These are phyloP conservation scores for Eupithecia inturbata DNA, from an alignment of 2,888 invertebrate genomes.

Conservation along the genomic window DNA sequence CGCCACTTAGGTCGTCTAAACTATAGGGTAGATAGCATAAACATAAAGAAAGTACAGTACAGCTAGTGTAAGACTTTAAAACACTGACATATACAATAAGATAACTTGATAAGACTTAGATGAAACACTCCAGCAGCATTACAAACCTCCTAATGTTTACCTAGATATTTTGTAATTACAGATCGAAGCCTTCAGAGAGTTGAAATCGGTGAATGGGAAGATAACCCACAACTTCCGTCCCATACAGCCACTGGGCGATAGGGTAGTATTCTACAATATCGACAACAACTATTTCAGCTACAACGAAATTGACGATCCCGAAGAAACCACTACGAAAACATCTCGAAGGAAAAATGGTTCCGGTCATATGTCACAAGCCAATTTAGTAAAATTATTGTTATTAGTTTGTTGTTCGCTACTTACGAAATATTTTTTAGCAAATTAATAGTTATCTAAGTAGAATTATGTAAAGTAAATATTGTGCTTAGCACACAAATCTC, in stretches of 20 bases:
- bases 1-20: too few relatives aligned
- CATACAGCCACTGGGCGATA: constrained; percentile 89
- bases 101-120: too few relatives aligned
- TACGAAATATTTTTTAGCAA: constrained; percentile 17
- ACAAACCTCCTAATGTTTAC: not conserved
- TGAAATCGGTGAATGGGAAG: constrained; percentile 86
- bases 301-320: constrained; percentile 72
- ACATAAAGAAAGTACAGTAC: too few relatives aligned
- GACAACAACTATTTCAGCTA: constrained; percentile 75
- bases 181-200: constrained; percentile 89
- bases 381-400: constrained; percentile 17
- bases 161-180: constrained; percentile 65
- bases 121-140: too few relatives aligned
- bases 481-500: constrained; percentile 3
- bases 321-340: constrained; percentile 51
- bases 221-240: constrained; percentile 93
- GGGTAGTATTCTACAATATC: constrained; percentile 86
- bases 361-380: constrained; percentile 29
- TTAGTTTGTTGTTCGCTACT: constrained; percentile 11
- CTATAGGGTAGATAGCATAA: too few relatives aligned
- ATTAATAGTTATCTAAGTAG: not conserved
- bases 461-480: not conserved
- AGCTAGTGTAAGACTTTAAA: too few relatives aligned
- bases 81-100: too few relatives aligned
- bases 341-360: constrained; percentile 55